Evolutionary conservation across 37 sponge, comb jelly and placozoan genomes (phyloP).

Genomic region (Beroe ovata): DNA sequence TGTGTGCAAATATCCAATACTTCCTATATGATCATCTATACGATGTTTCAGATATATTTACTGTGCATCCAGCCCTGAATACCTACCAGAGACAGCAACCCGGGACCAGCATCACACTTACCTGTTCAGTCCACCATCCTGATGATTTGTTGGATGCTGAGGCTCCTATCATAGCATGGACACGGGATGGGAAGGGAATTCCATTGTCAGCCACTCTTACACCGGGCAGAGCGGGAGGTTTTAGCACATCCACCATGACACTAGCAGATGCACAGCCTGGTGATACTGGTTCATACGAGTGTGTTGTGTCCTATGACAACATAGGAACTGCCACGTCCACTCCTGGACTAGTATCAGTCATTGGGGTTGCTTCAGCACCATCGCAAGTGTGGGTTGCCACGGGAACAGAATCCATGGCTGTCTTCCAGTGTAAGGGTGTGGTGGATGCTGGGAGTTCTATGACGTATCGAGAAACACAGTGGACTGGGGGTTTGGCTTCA

Average conservation of each 20-base stretch:
- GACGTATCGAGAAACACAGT: background rate
- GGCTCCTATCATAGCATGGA: background rate
- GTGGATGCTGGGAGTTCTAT: background rate
- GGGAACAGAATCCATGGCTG: background rate
- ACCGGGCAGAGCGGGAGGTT: background rate
- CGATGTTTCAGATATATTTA: background rate
- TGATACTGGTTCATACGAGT: background rate
- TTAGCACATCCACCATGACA: background rate
- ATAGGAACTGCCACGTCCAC: background rate
- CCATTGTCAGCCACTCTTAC: background rate
- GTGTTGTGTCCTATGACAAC: background rate
- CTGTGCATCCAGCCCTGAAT: background rate
- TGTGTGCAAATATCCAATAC: too few relatives aligned
- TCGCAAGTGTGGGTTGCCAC: background rate
- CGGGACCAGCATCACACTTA: background rate
- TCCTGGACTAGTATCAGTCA: background rate
- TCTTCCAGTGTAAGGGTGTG: conserved; percentile 28
- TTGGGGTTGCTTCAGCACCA: background rate
- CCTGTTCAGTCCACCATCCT: background rate
- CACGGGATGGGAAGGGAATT: conserved; percentile 5
- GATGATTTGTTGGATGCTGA: background rate
- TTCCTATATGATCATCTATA: too few relatives aligned
- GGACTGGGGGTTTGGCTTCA: background rate
- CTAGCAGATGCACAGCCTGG: background rate
- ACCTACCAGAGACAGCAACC: background rate